Evolutionary conservation across 1,140 invertebrate genomes (phyloP), one percentile per base, ranked within the genome.

Genomic region (Drosophila tropicalis): DNA sequence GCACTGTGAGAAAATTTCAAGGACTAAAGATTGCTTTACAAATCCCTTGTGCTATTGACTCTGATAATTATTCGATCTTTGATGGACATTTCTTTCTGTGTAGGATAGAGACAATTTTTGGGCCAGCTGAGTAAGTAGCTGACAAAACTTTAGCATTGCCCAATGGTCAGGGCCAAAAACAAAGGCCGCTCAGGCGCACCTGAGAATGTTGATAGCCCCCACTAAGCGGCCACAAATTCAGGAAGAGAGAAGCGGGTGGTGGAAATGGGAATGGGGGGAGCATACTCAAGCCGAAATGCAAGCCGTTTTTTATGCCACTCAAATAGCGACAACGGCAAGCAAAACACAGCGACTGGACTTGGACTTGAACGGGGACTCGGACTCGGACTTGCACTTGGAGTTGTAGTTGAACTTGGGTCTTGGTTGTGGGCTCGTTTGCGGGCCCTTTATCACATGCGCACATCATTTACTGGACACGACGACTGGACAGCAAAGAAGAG

Each of bases 171-270:
- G 73, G 80, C 72, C 76, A 34, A 85, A 51, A 87, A 84, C 84
- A 84, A 84, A 87, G 72, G 84, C 71, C 58, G 72, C 68, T 68
- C 74, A 63, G 72, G 84, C 80, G 84, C 84, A 89, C 84, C 84
- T 89, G 84, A 89, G 84, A 89, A 89, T 89, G 84, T 89, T 89
- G 84, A 89, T 89, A 89, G 84, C 84, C 85, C 81, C 84, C 84
- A 62, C 10, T 57, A 51, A 72, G 67, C 62, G 63, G 72, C 12
- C 10, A 13, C 3, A 39, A 36, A 36, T 29, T 12, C 34, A 36
- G 34, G 34, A 12, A 39, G 12, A 39, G 72, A 75, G 72, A 63
- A 32, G 15, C 15, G 36, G 51, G 47, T 39, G 6, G n/a, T 3
- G 19, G n/a, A 19, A 13, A 9, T 29, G 22, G 5, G n/a, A 17